Base-by-base conservation (phyloP, 2,113 vertebrate species). In the Epinephelus cyanopodus region DNA sequence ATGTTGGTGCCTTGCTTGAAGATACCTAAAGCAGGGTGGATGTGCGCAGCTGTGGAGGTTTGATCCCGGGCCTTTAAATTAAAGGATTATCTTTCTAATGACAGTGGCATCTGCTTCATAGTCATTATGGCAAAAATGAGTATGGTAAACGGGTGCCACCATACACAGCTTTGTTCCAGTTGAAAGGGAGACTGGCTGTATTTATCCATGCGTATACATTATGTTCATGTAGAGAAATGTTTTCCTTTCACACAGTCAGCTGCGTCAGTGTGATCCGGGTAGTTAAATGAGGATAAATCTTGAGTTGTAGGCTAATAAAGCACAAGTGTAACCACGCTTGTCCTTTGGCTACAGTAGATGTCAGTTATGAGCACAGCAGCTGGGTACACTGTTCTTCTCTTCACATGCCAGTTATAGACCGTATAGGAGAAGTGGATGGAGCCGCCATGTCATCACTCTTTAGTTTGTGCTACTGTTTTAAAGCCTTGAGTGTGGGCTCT, bases 261-360 rank as follows among this genome's bases (percentile, higher is more conserved):
- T 77, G 39, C 74, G 70, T 74, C 37, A 62, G 29, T 71, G 48
- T 77, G 33, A 83, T 65, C n/a, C 63, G 81, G 74, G 21, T 80
- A 68, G 74, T 83, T 68, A 66, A 52, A 87, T 83, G 82, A 57
- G 82, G 79, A 82, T 85, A 63, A 47, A 77, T 78, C 25, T 57
- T 17, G 27, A 63, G 56, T 71, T 54, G 71, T 61, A 82, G 64
- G 37, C 73, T 63, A 64, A 84, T 33, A 33, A 39, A 39, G 75
- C 54, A 60, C 60, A 50, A 71, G 33, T 72, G 25, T 66, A 29
- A 60, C 72, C 67, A 47, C 48, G 45, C 74, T 74, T 84, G 77
- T 80, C 82, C 74, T 68, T 64, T 62, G 80, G 70, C 57, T 61
- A 27, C 19, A 17, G n/a, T 65, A 8, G 50, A 39, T 74, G 61